Evolutionary conservation across 2,113 vertebrate species (phyloP).

Genomic region (Alligator mississippiensis): DNA sequence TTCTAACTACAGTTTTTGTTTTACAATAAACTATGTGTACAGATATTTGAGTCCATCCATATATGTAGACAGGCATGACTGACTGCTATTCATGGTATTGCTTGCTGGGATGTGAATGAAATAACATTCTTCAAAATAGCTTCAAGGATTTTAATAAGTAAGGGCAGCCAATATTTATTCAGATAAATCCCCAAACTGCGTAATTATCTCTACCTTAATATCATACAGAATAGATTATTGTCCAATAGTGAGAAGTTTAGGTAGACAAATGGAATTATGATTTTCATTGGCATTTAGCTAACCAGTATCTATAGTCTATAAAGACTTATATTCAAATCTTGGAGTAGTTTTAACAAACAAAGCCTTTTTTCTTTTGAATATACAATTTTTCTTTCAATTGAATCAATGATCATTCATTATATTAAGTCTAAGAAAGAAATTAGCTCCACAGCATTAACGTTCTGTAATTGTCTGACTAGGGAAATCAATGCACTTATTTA

Average conservation of each 20-base stretch:
- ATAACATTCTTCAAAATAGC: background rate
- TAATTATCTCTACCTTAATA: background rate
- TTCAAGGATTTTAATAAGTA: background rate
- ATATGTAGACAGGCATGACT: background rate
- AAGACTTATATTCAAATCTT: background rate
- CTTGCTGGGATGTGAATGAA: rapidly evolving
- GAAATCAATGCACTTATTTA: slow-evolving; percentile 76
- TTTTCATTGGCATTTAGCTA: background rate
- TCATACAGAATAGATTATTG: background rate
- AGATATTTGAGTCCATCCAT: background rate
- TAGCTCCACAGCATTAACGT: slow-evolving; percentile 51
- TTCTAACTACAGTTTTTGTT: background rate
- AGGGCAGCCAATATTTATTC: background rate
- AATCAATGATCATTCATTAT: slow-evolving; percentile 70
- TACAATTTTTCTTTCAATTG: slow-evolving; percentile 12
- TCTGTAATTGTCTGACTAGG: slow-evolving; percentile 64
- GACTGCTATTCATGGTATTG: background rate
- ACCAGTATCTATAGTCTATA: background rate
- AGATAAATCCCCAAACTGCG: background rate
- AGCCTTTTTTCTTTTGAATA: slow-evolving; percentile 34
- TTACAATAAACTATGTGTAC: background rate
- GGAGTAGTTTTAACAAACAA: background rate
- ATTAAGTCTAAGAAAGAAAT: slow-evolving; percentile 69
- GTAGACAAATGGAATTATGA: background rate
- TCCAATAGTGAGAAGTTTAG: background rate